Conservation (phyloP, 2,113 vertebrate genomes). For the Burhinus bistriatus region DNA sequence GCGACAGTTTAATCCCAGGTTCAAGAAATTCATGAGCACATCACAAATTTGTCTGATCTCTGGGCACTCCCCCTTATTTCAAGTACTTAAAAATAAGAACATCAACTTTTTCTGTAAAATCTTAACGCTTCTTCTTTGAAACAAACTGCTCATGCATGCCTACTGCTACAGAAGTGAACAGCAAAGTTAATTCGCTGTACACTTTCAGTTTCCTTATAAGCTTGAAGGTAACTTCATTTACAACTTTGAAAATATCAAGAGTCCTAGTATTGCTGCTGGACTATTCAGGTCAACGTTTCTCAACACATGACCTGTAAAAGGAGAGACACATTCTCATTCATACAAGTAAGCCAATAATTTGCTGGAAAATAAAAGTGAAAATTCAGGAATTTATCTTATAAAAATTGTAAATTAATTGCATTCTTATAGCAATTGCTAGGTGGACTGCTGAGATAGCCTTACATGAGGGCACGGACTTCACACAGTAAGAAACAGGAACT, state of each 20-base stretch:
- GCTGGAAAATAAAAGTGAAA: background rate
- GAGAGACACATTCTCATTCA: background rate
- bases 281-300: background rate
- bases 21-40: background rate
- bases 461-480: background rate
- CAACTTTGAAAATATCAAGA: background rate
- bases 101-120: background rate
- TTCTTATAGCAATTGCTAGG: background rate
- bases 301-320: background rate
- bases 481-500: background rate
- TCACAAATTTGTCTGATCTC: background rate
- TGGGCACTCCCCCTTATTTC: background rate
- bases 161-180: background rate
- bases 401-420: background rate
- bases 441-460: background rate
- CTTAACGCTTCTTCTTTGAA: background rate
- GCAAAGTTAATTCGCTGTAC: background rate
- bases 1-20: background rate
- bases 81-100: background rate
- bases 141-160: background rate
- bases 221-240: background rate
- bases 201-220: background rate
- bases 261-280: background rate
- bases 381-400: background rate
- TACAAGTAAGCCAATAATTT: background rate